These are phyloP conservation scores for Lophotis ruficrista DNA, from an alignment of 2,113 vertebrate species.

Conservation along the genomic window DNA sequence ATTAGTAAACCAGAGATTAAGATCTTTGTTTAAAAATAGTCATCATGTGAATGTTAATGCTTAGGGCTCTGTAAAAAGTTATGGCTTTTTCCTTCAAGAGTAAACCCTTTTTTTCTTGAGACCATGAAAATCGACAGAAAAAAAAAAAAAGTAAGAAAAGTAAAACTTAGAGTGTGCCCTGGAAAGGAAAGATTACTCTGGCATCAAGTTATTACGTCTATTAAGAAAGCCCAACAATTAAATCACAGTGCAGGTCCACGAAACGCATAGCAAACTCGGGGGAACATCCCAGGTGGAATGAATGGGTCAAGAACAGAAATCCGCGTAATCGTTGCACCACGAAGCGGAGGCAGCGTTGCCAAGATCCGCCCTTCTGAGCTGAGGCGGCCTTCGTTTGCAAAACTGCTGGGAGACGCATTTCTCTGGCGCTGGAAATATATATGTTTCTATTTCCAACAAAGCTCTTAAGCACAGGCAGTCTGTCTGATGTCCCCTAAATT, in stretches of 20 bases:
- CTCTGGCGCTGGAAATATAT: background rate
- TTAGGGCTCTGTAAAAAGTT: background rate
- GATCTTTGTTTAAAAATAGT: background rate
- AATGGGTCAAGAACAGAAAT: slow-evolving; percentile 1
- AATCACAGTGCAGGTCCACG: background rate
- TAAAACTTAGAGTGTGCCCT: background rate
- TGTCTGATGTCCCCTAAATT: background rate
- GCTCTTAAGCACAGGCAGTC: background rate
- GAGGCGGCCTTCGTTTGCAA: background rate
- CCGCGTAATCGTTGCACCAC: background rate
- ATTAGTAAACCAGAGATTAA: background rate
- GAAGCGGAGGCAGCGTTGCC: slow-evolving; percentile 17
- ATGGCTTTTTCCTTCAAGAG: background rate
- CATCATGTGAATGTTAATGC: background rate
- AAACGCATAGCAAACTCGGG: background rate
- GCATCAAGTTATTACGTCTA: background rate
- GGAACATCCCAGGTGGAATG: background rate
- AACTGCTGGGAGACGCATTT: slow-evolving; percentile 31
- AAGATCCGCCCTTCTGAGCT: slow-evolving; percentile 27
- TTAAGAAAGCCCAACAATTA: background rate
- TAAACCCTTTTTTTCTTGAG: background rate
- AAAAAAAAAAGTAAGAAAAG: background rate
- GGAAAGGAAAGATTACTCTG: background rate
- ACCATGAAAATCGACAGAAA: background rate
- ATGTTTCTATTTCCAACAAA: background rate